Base-by-base conservation (phyloP, 2,797 vertebrate genomes). In the Uromys caudimaculatus region DNA sequence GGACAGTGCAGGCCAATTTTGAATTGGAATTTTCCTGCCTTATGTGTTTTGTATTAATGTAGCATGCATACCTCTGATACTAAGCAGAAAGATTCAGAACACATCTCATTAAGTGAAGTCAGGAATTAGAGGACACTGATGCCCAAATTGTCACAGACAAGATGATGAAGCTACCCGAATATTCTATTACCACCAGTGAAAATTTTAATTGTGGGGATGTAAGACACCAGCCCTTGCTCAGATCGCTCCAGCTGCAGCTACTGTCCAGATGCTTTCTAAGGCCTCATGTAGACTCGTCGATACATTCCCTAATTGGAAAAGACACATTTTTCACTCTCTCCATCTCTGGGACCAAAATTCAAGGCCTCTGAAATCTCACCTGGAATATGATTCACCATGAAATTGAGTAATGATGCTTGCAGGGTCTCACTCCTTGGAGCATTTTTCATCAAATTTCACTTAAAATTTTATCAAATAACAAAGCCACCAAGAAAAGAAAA, bases 331-430 rank as follows among this genome's bases (percentile, higher is more conserved):
- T 16, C 38, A 88, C 41, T 14, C 38, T 77, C 27, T 89, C 41
- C 9, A 29, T 38, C 29, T 87, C 75, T 84, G 78, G 6, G 76
- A 73, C 89, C 89, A 81, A 79, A 97, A 95, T 90, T 58, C 56
- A 77, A 2, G 1, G 56, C 19, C 81, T 85, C 81, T 78, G n/a
- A 96, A 96, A 96, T 96, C 95, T 96, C 67, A 92, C 62, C 92
- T 88, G 81, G 71, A 93, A 93, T 79, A 14, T 16, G 67, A 91
- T 93, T 95, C 64, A 50, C 89, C 75, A 93, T 44, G 94, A 73
- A 97, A 91, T 16, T 73, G 27, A 94, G 41, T 69, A 88, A 89
- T 47, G 35, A 94, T 41, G 91, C 6, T 62, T 92, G 7, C 62
- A 86, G 56, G 35, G 78, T 90, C 88, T 90, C 54, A 90, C 52